Base-by-base conservation (phyloP, 2,113 vertebrate species). In the Sclerurus mexicanus region DNA sequence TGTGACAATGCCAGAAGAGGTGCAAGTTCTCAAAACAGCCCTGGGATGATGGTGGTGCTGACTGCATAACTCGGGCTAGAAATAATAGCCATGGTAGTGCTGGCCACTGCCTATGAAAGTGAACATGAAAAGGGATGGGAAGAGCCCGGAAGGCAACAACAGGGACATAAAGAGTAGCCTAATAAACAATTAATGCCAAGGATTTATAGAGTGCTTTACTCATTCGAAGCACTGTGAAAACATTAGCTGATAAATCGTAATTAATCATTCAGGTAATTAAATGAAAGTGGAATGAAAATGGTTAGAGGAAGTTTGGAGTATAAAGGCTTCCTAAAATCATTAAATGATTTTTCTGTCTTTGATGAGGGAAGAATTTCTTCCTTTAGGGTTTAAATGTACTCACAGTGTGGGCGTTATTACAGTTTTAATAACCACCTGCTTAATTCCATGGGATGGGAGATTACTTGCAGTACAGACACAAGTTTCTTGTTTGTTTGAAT, bases 261-360 rank as follows among this genome's bases (percentile, higher is more conserved):
- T 94, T 95, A 96, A 94, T 96, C 78, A 92, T 93, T 89, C 80
- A 90, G 84, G 69, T 78, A 95, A 94, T 96, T 90, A 90, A 89
- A 78, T 75, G 62, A 31, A 94, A 90, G 68, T 7, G 18, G 80
- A 92, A 92, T 88, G 64, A 69, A 94, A 90, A 90, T 83, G 33
- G 73, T 78, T 94, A 72, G 93, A 94, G 82, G 96, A 97, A 90
- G 89, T 56, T 66, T 89, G 76, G 76, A 86, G 69, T 69, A 46
- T 16, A 86, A 87, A 88, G 80, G 14, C 87, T 94, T 96, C 92
- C 92, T 88, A 90, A 92, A 95, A 72, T 55, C 86, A 79, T 92
- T 71, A 87, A 60, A 73, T 85, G 12, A 60, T 93, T 96, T 86
- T 96, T n/a, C 25, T 78, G 4, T 69, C 73, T 92, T 90, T 90